These are phyloP conservation scores for Carcina quercana DNA, from an alignment of 2,888 invertebrate genomes.

Conservation along the genomic window DNA sequence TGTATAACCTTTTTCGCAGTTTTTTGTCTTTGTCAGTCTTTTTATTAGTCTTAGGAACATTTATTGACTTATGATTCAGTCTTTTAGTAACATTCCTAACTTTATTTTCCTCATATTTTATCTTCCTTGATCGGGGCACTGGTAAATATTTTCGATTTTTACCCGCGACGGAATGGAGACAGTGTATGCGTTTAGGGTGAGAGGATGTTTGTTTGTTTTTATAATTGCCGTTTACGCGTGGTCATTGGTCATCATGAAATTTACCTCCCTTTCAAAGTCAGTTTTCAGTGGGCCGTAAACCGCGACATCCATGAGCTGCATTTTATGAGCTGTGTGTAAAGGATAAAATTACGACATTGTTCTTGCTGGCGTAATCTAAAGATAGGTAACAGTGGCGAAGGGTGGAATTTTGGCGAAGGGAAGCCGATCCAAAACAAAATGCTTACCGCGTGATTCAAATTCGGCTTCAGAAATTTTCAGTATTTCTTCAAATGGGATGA, in stretches of 20 bases:
- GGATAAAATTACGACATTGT: slow-evolving; percentile 17
- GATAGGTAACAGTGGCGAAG: no score
- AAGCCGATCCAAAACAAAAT: no score
- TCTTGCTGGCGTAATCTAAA: slow-evolving; percentile 24
- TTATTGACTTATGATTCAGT: slow-evolving; percentile 19
- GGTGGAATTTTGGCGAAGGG: no score
- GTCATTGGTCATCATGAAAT: slow-evolving; percentile 19
- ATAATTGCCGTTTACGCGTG: slow-evolving; percentile 15
- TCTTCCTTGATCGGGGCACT: slow-evolving; percentile 15
- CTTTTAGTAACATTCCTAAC: slow-evolving; percentile 19
- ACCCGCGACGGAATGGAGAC: no score
- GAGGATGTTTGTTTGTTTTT: no score
- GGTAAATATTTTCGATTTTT: slow-evolving; percentile 16
- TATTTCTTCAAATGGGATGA: no score
- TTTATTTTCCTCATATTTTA: slow-evolving; percentile 20
- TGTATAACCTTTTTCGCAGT: slow-evolving; percentile 18
- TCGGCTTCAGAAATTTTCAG: no score
- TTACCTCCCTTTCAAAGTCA: slow-evolving; percentile 23
- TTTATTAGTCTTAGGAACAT: slow-evolving; percentile 16
- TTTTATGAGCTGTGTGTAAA: slow-evolving; percentile 19
- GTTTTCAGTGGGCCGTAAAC: slow-evolving; percentile 28
- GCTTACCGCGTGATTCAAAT: no score
- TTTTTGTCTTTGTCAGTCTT: slow-evolving; percentile 15
- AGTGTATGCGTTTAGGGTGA: no score
- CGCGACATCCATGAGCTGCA: slow-evolving; percentile 27